Conservation (phyloP, 2,888 invertebrate species). For the Noctua comes region DNA sequence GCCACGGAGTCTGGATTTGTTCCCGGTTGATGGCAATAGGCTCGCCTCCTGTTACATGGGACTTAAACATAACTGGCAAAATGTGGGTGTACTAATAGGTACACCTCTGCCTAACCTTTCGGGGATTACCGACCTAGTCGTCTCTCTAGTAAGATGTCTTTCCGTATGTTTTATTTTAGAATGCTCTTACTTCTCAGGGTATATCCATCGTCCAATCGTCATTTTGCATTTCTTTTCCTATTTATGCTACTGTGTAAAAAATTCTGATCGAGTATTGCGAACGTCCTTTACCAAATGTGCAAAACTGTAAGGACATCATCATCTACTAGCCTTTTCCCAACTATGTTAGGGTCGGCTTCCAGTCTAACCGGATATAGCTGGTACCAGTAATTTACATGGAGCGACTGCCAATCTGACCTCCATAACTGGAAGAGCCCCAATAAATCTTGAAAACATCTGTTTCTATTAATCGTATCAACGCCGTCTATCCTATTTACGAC, state of each 20-base stretch:
- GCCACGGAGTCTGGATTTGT: no score
- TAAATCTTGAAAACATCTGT: conserved; percentile 58
- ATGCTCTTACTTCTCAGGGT: not conserved
- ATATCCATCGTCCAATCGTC: not conserved
- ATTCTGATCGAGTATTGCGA: not conserved
- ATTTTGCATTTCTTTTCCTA: not conserved
- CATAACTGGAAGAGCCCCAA: not conserved
- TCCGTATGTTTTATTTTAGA: not conserved
- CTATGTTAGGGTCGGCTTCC: not conserved
- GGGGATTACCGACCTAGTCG: not conserved
- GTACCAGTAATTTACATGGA: no score
- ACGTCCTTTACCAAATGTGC: not conserved
- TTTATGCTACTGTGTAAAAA: not conserved
- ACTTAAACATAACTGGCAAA: no score
- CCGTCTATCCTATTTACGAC: conserved; percentile 41
- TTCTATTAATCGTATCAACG: conserved; percentile 61
- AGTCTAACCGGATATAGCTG: not conserved
- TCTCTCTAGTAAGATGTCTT: not conserved
- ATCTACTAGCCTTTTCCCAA: no score
- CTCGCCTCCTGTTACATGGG: no score
- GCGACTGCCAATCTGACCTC: no score
- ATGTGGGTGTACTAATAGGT: no score
- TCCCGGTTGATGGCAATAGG: no score
- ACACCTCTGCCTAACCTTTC: no score
- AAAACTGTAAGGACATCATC: not conserved